Evolutionary conservation across 2,888 invertebrate species (phyloP), one percentile per base, ranked within the genome.

Genomic region (Cheilosia vernalis): DNA sequence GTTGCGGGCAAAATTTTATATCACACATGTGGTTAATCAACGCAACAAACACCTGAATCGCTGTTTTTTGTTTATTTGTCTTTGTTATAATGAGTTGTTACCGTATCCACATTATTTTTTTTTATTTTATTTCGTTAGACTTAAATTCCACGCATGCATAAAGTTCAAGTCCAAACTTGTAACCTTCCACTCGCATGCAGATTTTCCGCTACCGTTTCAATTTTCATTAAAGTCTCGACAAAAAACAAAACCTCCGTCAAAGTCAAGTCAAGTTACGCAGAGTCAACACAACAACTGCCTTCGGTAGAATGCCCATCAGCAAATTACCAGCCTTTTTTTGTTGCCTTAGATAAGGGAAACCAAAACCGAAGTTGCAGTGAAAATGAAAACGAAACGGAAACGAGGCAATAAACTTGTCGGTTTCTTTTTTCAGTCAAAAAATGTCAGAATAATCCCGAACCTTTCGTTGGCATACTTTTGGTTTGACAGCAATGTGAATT

Each of bases 391-490:
- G 51, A 72, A 33, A 72, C 51, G 58, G 40, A 72, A 49, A 64
- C 49, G 49, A 33, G 30, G 33, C 24, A 33, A 64, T 37, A 33
- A 49, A 64, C 13, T 21, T 64, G 49, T 33, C 15, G 30, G 47
- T 64, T 49, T 37, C 33, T 47, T 64, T 33, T 33, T 19, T n/a
- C 27, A 27, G n/a, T 44, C 10, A 40, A 37, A 37, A 27, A 33
- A 21, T 56, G 30, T 64, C 37, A 37, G 66, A 66, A 55, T 51
- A 58, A 51, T 49, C 42, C n/a, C 40, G 40, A 66, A 66, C 21
- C 37, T 19, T 30, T 33, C 58, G 70, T 66, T 72, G 77, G 61
- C 82, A 77, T 40, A 77, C 64, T 60, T 37, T 37, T 37, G 72
- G 49, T 60, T 51, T 21, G 24, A 44, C n/a, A 15, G 15, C 24